These are phyloP conservation scores for Malurus alboscapulatus DNA, from an alignment of 2,113 vertebrate species.

Conservation along the genomic window DNA sequence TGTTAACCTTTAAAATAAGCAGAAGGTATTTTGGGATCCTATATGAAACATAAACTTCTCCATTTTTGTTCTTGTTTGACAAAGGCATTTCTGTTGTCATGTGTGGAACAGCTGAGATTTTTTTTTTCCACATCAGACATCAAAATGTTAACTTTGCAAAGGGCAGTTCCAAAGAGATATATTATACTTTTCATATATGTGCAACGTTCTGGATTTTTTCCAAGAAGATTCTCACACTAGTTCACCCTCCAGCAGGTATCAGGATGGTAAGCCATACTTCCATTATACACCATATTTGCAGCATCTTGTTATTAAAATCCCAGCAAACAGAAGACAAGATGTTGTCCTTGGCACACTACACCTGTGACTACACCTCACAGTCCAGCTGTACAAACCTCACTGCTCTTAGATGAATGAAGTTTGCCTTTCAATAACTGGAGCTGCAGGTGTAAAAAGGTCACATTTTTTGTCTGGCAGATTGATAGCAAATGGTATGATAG, in stretches of 20 bases:
- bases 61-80: neutral
- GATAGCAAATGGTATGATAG: neutral
- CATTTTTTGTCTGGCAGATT: neutral
- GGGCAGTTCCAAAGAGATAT: neutral
- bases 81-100: neutral
- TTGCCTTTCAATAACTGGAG: neutral
- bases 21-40: neutral
- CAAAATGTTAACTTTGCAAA: neutral
- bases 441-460: neutral
- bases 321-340: neutral
- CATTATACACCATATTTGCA: neutral
- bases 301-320: neutral
- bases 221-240: neutral
- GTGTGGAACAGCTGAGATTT: neutral
- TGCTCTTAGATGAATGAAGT: neutral
- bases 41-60: neutral
- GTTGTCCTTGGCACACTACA: neutral
- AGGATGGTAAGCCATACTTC: neutral
- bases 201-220: neutral
- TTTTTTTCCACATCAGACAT: neutral
- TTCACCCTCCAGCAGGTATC: neutral
- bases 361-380: neutral
- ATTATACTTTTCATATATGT: neutral
- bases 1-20: neutral
- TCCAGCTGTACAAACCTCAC: neutral